Evolutionary conservation across 2,888 invertebrate species (phyloP).

Genomic region (Sacculina carcini): DNA sequence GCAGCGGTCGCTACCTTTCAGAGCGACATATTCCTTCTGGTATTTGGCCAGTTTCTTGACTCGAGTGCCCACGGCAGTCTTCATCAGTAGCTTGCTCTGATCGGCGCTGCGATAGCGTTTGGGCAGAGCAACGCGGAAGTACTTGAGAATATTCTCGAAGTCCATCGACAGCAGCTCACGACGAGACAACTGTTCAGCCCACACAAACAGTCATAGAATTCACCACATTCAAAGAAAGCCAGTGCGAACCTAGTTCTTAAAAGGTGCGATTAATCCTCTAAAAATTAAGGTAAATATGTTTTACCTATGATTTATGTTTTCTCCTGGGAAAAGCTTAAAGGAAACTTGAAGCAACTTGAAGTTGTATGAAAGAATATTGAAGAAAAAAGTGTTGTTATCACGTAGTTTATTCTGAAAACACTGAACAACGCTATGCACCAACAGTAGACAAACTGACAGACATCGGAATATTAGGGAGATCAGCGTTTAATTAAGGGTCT

Average conservation of each 20-base stretch:
- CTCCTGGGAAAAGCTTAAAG: no score
- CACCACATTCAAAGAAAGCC: neutral
- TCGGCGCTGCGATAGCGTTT: conserved; percentile 84
- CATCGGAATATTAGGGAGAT: neutral
- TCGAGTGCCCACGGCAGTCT: conserved; percentile 66
- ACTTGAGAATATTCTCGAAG: conserved; percentile 92
- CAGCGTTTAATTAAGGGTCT: conserved; percentile 15
- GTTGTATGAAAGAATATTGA: no score
- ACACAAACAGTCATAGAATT: neutral
- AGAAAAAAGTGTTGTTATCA: no score
- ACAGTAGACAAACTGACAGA: no score
- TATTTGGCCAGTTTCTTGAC: conserved; percentile 83
- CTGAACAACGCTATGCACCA: no score
- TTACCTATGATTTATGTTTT: no score
- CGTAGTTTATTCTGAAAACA: no score
- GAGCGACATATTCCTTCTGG: conserved; percentile 57
- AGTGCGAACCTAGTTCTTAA: neutral
- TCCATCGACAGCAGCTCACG: conserved; percentile 74
- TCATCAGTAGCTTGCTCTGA: conserved; percentile 61
- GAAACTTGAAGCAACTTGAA: no score
- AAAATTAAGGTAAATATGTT: no score
- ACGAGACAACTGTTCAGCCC: conserved; percentile 39
- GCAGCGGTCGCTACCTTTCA: conserved; percentile 36
- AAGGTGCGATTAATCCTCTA: neutral
- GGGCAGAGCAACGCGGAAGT: conserved; percentile 86